These are phyloP conservation scores for Mionectes olivaceus DNA, from an alignment of 2,797 vertebrate species.

Conservation along the genomic window DNA sequence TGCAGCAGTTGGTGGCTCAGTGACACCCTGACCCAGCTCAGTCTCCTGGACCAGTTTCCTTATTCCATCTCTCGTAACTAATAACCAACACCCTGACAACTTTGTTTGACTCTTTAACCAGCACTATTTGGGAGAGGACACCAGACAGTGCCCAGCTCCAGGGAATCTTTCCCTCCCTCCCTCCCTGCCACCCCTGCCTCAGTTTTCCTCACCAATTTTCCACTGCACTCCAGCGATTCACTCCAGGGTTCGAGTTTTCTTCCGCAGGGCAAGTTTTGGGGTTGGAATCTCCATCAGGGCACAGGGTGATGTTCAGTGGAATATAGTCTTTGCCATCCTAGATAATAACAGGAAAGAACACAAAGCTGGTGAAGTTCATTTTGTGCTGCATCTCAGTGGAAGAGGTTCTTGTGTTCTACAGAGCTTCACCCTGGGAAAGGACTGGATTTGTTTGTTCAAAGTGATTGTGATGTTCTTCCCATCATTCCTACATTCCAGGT, in stretches of 20 bases:
- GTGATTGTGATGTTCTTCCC: neutral
- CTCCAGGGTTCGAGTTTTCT: conserved; percentile 75
- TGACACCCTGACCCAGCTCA: neutral
- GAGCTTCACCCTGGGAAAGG: neutral
- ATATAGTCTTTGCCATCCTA: conserved; percentile 97
- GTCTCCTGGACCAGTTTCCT: neutral
- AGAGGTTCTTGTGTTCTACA: neutral
- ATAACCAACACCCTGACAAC: neutral
- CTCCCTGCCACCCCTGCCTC: rapidly evolving
- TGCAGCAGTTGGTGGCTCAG: neutral
- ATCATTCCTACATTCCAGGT: neutral
- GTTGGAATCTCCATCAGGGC: conserved; percentile 79
- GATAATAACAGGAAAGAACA: neutral
- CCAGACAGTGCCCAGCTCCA: neutral
- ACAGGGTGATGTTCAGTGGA: conserved; percentile 89
- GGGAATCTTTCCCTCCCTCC: neutral
- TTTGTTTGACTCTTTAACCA: neutral
- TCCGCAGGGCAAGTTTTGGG: conserved; percentile 73
- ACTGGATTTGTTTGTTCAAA: neutral
- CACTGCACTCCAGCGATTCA: conserved; percentile 82
- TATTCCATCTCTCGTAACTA: neutral
- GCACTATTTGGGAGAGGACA: rapidly evolving
- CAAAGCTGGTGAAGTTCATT: neutral
- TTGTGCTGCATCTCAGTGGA: neutral
- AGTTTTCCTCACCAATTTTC: conserved; percentile 82